phyloP scores from a whole-genome alignment of 2,113 vertebrate genomes.

The Hippotragus niger region DNA sequence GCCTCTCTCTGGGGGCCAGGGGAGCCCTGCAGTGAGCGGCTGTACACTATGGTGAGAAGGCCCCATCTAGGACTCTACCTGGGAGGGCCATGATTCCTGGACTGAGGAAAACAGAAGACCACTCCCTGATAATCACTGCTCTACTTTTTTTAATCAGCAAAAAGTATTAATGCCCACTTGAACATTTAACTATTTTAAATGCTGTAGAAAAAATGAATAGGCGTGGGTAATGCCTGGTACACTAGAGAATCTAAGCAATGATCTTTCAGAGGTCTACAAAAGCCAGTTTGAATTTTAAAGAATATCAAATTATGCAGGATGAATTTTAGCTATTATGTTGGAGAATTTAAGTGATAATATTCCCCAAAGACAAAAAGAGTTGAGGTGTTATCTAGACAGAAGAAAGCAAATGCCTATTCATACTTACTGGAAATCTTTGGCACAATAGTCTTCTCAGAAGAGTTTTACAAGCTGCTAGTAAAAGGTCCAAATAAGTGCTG shows the following conservation, averaged over 20 bases:
- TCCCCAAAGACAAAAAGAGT: not conserved
- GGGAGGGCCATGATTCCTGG: not conserved
- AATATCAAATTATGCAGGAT: not conserved
- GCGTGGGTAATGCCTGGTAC: not conserved
- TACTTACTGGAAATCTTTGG: not conserved
- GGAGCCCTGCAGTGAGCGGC: not conserved
- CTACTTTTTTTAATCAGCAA: not conserved
- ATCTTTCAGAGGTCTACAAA: not conserved
- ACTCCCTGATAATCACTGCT: not conserved
- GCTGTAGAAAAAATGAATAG: not conserved
- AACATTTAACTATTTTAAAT: not conserved
- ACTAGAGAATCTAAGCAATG: not conserved
- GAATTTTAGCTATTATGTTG: not conserved
- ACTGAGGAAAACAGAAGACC: not conserved
- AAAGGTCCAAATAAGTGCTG: not conserved
- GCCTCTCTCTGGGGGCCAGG: not conserved
- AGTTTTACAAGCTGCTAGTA: not conserved
- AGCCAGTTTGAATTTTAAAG: not conserved
- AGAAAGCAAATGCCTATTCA: conserved; percentile 14
- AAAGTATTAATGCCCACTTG: not conserved
- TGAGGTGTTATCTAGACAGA: not conserved
- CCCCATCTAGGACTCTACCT: not conserved
- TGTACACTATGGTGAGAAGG: fast-evolving
- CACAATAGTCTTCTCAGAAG: not conserved
- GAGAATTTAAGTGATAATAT: not conserved